Conservation (phyloP, 1,140 invertebrate species). For the Arion vulgaris region DNA sequence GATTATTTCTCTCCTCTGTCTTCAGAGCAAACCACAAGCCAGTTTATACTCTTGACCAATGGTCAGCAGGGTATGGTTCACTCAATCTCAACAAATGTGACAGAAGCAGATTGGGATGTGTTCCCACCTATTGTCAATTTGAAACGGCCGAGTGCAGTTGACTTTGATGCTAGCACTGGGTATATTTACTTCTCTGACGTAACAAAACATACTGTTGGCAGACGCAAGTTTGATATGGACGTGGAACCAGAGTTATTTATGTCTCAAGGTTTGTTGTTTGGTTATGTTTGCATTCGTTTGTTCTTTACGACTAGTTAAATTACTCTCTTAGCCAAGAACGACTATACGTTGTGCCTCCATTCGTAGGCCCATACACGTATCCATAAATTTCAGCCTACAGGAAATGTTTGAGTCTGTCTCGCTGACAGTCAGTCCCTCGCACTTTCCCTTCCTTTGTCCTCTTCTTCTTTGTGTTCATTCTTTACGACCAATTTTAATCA, state of each 20-base stretch:
- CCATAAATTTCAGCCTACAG: too few relatives aligned
- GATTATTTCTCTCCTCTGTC: too few relatives aligned
- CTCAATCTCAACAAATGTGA: conserved; percentile 69
- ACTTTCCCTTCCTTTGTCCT: too few relatives aligned
- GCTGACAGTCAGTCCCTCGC: too few relatives aligned
- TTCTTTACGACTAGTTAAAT: too few relatives aligned
- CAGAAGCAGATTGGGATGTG: conserved; percentile 76
- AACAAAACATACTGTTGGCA: conserved; percentile 27
- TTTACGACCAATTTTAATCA: too few relatives aligned
- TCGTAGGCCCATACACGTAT: too few relatives aligned
- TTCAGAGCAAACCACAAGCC: conserved; percentile 73
- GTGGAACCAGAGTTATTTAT: conserved; percentile 35
- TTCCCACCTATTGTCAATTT: conserved; percentile 77
- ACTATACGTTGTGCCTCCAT: too few relatives aligned
- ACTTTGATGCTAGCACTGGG: conserved; percentile 79
- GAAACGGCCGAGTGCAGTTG: conserved; percentile 78
- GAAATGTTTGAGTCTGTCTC: too few relatives aligned
- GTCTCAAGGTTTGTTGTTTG: background rate
- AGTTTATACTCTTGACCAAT: conserved; percentile 80
- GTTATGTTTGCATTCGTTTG: too few relatives aligned
- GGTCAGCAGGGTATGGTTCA: conserved; percentile 79
- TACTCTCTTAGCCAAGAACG: background rate
- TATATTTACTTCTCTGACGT: conserved; percentile 79
- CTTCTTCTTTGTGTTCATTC: too few relatives aligned
- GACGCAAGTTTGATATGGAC: conserved; percentile 27